Evolutionary conservation across 2,888 invertebrate genomes (phyloP).

Genomic region (Brachypalpus laphriformis): DNA sequence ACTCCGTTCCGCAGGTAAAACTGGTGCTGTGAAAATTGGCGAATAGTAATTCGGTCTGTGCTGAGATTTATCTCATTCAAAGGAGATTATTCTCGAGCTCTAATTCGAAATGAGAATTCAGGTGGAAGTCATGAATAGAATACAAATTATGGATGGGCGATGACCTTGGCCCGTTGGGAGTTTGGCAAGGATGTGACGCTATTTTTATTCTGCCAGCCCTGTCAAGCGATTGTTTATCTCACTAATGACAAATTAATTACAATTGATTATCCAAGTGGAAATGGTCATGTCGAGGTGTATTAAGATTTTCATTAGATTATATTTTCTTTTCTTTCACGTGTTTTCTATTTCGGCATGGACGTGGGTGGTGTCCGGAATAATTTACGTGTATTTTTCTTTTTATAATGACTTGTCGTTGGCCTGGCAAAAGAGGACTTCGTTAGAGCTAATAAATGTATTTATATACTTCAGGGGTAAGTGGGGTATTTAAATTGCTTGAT

Average conservation of each 20-base stretch:
- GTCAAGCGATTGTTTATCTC: constrained; percentile 61
- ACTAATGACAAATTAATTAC: constrained; percentile 71
- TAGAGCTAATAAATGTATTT: not conserved
- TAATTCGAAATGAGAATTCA: constrained; percentile 64
- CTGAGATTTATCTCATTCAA: constrained; percentile 65
- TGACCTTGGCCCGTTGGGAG: constrained; percentile 51
- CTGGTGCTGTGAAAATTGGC: constrained; percentile 9
- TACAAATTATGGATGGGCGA: constrained; percentile 67
- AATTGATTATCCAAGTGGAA: constrained; percentile 64
- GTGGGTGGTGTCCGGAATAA: not conserved
- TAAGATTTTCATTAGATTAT: constrained; percentile 38
- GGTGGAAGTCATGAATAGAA: constrained; percentile 69
- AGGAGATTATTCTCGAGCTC: constrained; percentile 54
- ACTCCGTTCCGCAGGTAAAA: constrained; percentile 9
- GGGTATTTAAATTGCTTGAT: no score
- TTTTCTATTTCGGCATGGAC: not conserved
- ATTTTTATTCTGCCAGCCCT: constrained; percentile 29
- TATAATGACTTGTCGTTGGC: not conserved
- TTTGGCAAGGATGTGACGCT: constrained; percentile 28
- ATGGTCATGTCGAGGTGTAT: constrained; percentile 36
- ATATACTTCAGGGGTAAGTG: no score
- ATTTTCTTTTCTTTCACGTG: not conserved
- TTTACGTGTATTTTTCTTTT: not conserved
- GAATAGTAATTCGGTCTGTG: constrained; percentile 28
- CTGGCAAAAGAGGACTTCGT: not conserved